Evolutionary conservation across 2,797 vertebrate genomes (phyloP), one percentile per base, ranked within the genome.

Genomic region (Ctenopoma kingsleyae): DNA sequence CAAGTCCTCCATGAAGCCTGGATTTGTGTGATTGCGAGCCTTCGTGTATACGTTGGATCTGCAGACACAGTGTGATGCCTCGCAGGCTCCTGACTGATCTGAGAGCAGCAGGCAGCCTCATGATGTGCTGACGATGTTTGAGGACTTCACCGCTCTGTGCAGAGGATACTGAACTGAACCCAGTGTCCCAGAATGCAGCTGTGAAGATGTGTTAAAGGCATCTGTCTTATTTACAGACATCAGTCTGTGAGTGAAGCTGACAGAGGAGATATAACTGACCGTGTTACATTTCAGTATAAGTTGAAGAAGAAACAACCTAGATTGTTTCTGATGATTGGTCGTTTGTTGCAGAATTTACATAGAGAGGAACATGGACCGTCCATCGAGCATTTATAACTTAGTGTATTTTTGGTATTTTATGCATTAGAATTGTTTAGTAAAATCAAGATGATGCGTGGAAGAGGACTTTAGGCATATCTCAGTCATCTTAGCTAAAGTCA

Each of bases 1-100:
- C 62, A 96, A 96, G 59, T 93, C 95, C 9, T 97, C 98, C 52
- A 92, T 99, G 94, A 99, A 99, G 89, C 98, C 98, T 1, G 97
- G 97, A 61, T 99, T 98, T 69, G 98, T 99, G 87, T 99, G 96
- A 99, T 57, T 13, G 51, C 22, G 25, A 27, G 20, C 15, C 32
- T 17, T 60, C 6, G 51, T 67, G 52, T 46, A 44, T 60, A 66
- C n/a, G 20, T 76, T 61, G 81, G 83, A 86, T 81, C 70, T 84
- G 76, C 85, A 85, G 79, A 88, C 76, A 59, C 78, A 49, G 75
- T 54, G 13, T 6, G 63, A 74, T 15, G 75, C 84, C 83, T 81
- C 43, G 60, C 66, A 23, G 67, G 74, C 80, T 82, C 71, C 76
- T 82, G 78, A 83, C 72, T 71, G 78, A 82, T 71, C 54, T 72